A percentile compares a stretch with the other conserved stretches of the same genome.
Evolutionary conservation across 2,797 vertebrate species (phyloP).

Genomic region (Sciaenops ocellatus): DNA sequence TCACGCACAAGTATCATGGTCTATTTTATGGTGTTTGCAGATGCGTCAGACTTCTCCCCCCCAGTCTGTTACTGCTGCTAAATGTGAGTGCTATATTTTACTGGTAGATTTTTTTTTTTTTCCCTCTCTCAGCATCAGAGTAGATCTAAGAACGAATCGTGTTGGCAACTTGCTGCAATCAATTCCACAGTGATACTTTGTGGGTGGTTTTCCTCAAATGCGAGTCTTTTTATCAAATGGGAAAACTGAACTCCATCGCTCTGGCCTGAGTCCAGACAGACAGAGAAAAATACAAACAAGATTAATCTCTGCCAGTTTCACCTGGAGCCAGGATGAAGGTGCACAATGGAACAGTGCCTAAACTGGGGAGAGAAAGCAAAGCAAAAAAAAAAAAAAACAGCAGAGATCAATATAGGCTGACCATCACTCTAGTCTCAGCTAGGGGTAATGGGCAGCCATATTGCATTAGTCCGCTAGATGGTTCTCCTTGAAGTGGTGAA

Average conservation of each 20-base stretch:
- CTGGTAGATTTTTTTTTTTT: slow-evolving; percentile 23
- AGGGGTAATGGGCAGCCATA: slow-evolving; percentile 81
- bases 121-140: slow-evolving; percentile 33
- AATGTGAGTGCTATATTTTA: slow-evolving; percentile 41
- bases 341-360: slow-evolving; percentile 57
- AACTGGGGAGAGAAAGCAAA: slow-evolving; percentile 53
- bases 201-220: slow-evolving; percentile 74
- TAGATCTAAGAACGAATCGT: slow-evolving; percentile 63
- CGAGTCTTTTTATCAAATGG: slow-evolving; percentile 70
- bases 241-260: slow-evolving; percentile 66
- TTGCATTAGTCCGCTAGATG: slow-evolving; percentile 81
- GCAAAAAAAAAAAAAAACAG: slow-evolving; percentile 31
- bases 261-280: slow-evolving; percentile 72
- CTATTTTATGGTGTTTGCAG: slow-evolving; percentile 54
- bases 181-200: slow-evolving; percentile 73
- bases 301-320: slow-evolving; percentile 76
- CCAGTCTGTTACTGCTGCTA: slow-evolving; percentile 26
- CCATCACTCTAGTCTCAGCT: slow-evolving; percentile 77
- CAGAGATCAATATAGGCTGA: slow-evolving; percentile 77
- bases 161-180: slow-evolving; percentile 74
- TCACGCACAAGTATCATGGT: slow-evolving; percentile 41
- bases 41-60: slow-evolving; percentile 33
- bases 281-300: slow-evolving; percentile 74
- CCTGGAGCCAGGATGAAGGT: slow-evolving; percentile 74
- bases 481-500: slow-evolving; percentile 82